Conservation (phyloP, 2,888 invertebrate genomes). For the Belgica antarctica region DNA sequence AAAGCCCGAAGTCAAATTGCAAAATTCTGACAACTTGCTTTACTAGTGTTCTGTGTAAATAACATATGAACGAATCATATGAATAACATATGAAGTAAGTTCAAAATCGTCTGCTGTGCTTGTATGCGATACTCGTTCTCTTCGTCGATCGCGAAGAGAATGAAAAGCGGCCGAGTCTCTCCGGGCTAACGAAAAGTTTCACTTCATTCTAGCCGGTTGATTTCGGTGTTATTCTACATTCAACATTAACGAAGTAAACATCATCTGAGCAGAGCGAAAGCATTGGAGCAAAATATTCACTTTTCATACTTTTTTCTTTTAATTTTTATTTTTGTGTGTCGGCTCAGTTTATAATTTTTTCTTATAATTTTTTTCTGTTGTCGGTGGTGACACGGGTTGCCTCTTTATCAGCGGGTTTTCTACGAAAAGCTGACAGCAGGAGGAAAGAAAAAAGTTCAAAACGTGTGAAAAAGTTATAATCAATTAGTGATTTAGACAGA, state of each 20-base stretch:
- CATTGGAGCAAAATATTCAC: constrained; percentile 21
- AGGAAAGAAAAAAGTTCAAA: too few relatives aligned
- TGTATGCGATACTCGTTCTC: too few relatives aligned
- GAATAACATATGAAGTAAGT: too few relatives aligned
- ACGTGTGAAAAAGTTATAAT: not conserved
- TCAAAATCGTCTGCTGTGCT: not conserved
- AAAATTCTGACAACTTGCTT: too few relatives aligned
- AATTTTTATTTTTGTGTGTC: constrained; percentile 32
- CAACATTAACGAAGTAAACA: constrained; percentile 41
- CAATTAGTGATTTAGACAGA: too few relatives aligned
- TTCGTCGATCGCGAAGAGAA: constrained; percentile 21
- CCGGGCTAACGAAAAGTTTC: constrained; percentile 23
- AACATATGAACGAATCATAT: too few relatives aligned
- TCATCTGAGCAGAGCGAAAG: constrained; percentile 34
- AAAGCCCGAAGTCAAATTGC: too few relatives aligned
- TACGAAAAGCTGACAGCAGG: not conserved
- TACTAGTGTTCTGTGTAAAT: too few relatives aligned
- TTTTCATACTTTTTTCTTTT: constrained; percentile 35
- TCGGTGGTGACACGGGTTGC: not conserved
- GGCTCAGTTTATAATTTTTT: constrained; percentile 7
- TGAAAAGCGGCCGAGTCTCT: constrained; percentile 32
- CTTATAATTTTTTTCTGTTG: not conserved
- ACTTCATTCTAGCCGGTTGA: constrained; percentile 27
- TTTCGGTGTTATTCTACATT: constrained; percentile 39
- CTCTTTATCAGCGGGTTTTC: constrained; percentile 9